These are phyloP conservation scores for Latheticus oryzae DNA, from an alignment of 2,888 invertebrate genomes.

Conservation along the genomic window DNA sequence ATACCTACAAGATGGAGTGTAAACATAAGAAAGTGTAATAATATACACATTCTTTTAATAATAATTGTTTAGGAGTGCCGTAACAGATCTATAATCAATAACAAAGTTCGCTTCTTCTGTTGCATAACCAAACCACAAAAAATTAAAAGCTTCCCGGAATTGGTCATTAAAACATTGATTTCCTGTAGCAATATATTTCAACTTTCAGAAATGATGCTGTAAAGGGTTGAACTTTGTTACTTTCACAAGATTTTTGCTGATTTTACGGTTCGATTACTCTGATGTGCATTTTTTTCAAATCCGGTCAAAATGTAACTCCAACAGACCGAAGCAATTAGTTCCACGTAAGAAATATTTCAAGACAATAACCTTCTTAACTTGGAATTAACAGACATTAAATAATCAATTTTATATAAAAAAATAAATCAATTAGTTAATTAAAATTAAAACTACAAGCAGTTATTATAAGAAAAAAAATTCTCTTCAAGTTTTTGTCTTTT, in stretches of 20 bases:
- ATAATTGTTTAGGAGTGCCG: constrained; percentile 23
- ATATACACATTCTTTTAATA: no score
- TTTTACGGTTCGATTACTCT: constrained; percentile 8
- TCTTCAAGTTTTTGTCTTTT: no score
- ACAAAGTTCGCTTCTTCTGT: constrained; percentile 14
- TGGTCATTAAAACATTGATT: constrained; percentile 22
- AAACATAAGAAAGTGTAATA: no score
- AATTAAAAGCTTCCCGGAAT: constrained; percentile 16
- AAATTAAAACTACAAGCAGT: no score
- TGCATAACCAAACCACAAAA: constrained; percentile 19
- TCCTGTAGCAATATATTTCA: constrained; percentile 20
- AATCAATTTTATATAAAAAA: no score
- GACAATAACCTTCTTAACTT: constrained; percentile 15
- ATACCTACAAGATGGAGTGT: no score
- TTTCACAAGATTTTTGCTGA: constrained; percentile 10
- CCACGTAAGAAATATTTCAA: constrained; percentile 15
- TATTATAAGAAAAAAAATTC: no score
- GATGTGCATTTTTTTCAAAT: constrained; percentile 14
- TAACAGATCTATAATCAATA: constrained; percentile 14
- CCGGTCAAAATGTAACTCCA: constrained; percentile 12
- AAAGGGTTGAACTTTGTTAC: constrained; percentile 7
- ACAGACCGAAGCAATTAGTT: constrained; percentile 39
- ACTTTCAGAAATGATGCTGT: constrained; percentile 23
- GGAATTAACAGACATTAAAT: no score
- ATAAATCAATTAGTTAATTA: no score